Conservation (phyloP, 2,888 invertebrate genomes). For the Dryobotodes eremita region DNA sequence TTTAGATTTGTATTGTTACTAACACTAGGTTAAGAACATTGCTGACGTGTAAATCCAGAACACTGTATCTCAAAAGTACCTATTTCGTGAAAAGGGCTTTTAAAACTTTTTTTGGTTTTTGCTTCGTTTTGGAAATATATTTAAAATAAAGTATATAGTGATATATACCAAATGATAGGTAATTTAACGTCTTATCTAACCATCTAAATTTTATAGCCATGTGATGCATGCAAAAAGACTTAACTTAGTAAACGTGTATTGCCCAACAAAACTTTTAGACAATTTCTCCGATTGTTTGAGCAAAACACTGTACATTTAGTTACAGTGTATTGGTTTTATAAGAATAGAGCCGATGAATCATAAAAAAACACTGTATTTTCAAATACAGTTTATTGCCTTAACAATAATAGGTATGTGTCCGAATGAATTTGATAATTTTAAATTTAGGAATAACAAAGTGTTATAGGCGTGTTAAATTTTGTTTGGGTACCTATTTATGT, state of each 20-base stretch:
- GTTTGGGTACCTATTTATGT: not conserved
- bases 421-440: too few relatives aligned
- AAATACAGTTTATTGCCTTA: constrained; percentile 4
- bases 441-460: too few relatives aligned
- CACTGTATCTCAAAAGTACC: too few relatives aligned
- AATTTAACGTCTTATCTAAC: not conserved
- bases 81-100: too few relatives aligned
- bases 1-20: too few relatives aligned
- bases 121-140: too few relatives aligned
- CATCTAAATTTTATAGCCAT: not conserved
- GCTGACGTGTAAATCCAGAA: too few relatives aligned
- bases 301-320: not conserved
- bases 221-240: not conserved
- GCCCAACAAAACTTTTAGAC: not conserved
- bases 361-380: constrained; percentile 8
- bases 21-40: too few relatives aligned
- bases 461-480: not conserved
- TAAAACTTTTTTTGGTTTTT: too few relatives aligned
- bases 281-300: not conserved
- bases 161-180: not conserved
- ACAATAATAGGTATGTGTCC: not conserved
- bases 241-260: constrained; percentile 1
- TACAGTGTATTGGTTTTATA: constrained; percentile 10
- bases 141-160: too few relatives aligned
- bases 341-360: not conserved